Percentiles rank a stretch among this genome's conserved stretches.
These are phyloP conservation scores for Ennomos quercinarius DNA, from an alignment of 2,888 invertebrate genomes.

Conservation along the genomic window DNA sequence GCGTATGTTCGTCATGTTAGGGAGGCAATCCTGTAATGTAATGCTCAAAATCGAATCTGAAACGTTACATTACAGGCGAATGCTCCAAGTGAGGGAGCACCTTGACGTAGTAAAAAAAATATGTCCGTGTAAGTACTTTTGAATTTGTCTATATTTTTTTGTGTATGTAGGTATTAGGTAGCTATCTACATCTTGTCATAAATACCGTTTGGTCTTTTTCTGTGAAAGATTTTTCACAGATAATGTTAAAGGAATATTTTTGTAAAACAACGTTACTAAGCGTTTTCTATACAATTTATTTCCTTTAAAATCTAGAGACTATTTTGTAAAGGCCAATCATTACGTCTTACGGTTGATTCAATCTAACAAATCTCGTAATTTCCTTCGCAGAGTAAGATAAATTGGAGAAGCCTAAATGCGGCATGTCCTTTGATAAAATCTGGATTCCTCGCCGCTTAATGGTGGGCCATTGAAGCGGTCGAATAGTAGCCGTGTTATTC, in stretches of 20 bases:
- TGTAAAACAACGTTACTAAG: neutral
- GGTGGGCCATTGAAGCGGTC: conserved; percentile 30
- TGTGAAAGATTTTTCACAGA: too few species aligned
- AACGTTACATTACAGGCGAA: too few species aligned
- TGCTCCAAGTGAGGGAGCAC: too few species aligned
- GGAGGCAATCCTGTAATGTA: too few species aligned
- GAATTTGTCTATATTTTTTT: too few species aligned
- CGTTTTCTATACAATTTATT: neutral
- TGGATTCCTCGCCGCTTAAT: conserved; percentile 29
- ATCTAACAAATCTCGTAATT: conserved; percentile 32
- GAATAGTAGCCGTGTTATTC: conserved; percentile 30
- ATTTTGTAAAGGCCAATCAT: conserved; percentile 11
- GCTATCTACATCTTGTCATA: too few species aligned
- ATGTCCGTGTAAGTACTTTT: too few species aligned
- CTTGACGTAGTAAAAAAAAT: too few species aligned
- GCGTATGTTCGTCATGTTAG: too few species aligned
- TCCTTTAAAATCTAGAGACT: neutral
- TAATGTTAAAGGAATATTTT: neutral
- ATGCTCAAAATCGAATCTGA: too few species aligned
- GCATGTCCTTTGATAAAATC: conserved; percentile 37
- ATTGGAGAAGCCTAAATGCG: conserved; percentile 30
- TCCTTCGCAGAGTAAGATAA: conserved; percentile 31
- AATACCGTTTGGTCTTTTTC: too few species aligned
- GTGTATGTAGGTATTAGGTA: too few species aligned
- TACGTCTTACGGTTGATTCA: conserved; percentile 26